Evolutionary conservation across 92 coral and sea anemone species (phyloP), one percentile per base, ranked within the genome.

Genomic region (Phymanthus crucifer): DNA sequence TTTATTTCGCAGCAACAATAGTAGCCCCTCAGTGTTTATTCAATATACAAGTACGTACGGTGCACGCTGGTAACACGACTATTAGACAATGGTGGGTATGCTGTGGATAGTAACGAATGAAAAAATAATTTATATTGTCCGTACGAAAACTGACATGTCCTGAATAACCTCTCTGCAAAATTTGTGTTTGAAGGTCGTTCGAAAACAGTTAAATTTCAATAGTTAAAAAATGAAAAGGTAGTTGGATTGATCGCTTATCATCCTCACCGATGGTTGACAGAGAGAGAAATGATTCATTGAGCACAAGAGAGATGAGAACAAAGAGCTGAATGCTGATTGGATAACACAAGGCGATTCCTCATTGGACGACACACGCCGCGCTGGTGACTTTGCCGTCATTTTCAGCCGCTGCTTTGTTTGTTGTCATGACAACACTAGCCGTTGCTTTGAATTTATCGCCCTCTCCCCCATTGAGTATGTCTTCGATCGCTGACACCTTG

Each of bases 381-480:
- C 97, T 92, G 54, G 81, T 89, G 69, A 85, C 68, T 38, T 86
- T 84, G 47, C 91, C 90, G 29, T 79, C 84, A 37, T 47, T 35
- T 54, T 54, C 64, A 31, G 78, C 77, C 5, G 80, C 81, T 6
- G 91, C 87, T 45, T 86, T 92, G 74, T 83, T 85, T 17, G 91
- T 77, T 77, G 85, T 85, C 29, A 89, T 74, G n/a, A 92, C 83
- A 31, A 90, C 83, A 24, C 78, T 77, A 13, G 97, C 88, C 40
- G 90, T 88, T 23, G 96, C 96, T 38, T 91, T 91, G 54, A 91
- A 89, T 75, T 89, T 91, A 74, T 89, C 85, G 16, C 96, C 96
- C 12, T 81, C 83, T 6, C 95, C 95, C 11, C 96, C 90, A 70
- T 78, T 89, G 34, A 91, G 82, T 36, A 89, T 83, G 50, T 80